These are phyloP conservation scores for Caloenas nicobarica DNA, from an alignment of 2,113 vertebrate species.

Conservation along the genomic window DNA sequence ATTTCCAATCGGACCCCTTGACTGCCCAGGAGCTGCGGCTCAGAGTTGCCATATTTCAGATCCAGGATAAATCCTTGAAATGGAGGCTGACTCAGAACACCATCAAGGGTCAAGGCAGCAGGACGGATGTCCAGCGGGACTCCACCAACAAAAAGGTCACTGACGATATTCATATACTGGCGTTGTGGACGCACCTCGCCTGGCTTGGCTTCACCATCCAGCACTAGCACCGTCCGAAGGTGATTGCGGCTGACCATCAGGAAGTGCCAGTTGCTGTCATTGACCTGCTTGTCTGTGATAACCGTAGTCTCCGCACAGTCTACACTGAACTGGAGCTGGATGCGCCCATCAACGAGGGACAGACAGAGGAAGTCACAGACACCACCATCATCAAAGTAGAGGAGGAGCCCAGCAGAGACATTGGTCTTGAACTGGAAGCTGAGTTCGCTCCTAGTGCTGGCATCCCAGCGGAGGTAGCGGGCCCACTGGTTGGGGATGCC, in stretches of 20 bases:
- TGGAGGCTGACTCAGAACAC: slow-evolving; percentile 80
- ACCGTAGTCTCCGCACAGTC: slow-evolving; percentile 91
- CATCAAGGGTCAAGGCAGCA: slow-evolving; percentile 86
- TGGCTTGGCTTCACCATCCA: slow-evolving; percentile 86
- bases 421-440: slow-evolving; percentile 96
- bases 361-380: slow-evolving; percentile 95
- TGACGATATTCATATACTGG: slow-evolving; percentile 94
- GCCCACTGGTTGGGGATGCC: slow-evolving; percentile 94
- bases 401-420: slow-evolving; percentile 85
- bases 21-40: slow-evolving; percentile 87
- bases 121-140: slow-evolving; percentile 88
- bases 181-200: slow-evolving; percentile 87
- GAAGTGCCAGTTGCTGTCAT: slow-evolving; percentile 94
- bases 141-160: slow-evolving; percentile 94
- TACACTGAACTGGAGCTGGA: slow-evolving; percentile 90
- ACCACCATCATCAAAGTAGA: slow-evolving; percentile 96
- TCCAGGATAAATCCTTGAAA: slow-evolving; percentile 94
- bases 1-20: slow-evolving; percentile 87
- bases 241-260: slow-evolving; percentile 88
- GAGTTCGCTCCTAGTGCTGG: slow-evolving; percentile 91
- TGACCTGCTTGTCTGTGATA: slow-evolving; percentile 83
- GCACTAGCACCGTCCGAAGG: slow-evolving; percentile 83
- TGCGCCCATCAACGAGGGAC: slow-evolving; percentile 81
- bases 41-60: slow-evolving; percentile 90
- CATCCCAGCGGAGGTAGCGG: slow-evolving; percentile 96